Conservation (phyloP, 2,888 invertebrate genomes). For the Brachypalpus laphriformis region DNA sequence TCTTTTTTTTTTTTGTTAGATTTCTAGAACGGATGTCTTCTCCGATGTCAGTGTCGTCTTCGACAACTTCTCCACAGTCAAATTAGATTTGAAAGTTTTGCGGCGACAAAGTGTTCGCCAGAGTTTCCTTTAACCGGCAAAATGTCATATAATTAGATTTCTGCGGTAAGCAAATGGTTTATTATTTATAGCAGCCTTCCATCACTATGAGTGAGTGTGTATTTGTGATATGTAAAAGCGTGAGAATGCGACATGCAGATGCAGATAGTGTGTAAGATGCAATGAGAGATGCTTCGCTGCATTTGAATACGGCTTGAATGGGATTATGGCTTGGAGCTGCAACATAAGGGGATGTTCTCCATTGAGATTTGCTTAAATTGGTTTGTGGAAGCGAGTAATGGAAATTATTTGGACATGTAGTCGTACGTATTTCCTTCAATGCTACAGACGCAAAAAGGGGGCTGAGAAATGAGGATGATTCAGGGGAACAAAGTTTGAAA, state of each 20-base stretch:
- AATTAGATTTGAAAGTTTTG: constrained; percentile 70
- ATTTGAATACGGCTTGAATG: not conserved
- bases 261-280: constrained; percentile 17
- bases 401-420: constrained; percentile 55
- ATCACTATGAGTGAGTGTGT: not conserved
- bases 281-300: constrained; percentile 9
- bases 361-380: constrained; percentile 54
- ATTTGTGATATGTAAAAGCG: not conserved
- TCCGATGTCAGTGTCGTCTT: constrained; percentile 35
- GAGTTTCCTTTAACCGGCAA: constrained; percentile 62
- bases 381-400: constrained; percentile 49
- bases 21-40: constrained; percentile 16
- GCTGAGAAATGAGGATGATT: constrained; percentile 9
- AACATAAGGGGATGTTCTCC: constrained; percentile 4
- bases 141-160: constrained; percentile 72
- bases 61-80: constrained; percentile 47
- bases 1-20: constrained; percentile 2
- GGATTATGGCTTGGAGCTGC: constrained; percentile 29
- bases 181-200: constrained; percentile 31
- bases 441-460: not conserved
- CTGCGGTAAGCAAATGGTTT: constrained; percentile 61
- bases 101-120: constrained; percentile 53
- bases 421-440: constrained; percentile 8
- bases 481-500: constrained; percentile 49
- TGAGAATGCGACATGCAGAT: constrained; percentile 26